Percentiles rank a stretch among this genome's conserved stretches.
Conservation (phyloP, 2,888 invertebrate genomes). For the Agonopterix arenella region DNA sequence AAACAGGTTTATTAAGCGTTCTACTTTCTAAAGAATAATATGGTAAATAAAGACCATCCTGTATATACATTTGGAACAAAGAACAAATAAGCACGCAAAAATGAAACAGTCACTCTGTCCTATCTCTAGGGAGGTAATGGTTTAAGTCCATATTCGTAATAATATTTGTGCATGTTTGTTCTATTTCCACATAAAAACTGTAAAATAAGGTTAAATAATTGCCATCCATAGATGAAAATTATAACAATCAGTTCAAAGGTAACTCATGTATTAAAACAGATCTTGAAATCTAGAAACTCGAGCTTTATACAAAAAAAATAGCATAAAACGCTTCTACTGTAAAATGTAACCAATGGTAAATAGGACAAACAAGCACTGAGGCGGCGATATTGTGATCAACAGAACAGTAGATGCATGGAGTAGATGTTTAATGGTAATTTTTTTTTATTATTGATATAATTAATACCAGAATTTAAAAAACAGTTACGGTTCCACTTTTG, state of each 20-base stretch:
- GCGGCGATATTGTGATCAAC: conserved; percentile 1
- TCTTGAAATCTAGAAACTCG: conserved; percentile 2
- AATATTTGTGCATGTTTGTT: conserved; percentile 4
- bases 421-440: too few species aligned
- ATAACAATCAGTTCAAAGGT: conserved; percentile 2
- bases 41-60: neutral
- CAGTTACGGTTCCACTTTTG: too few species aligned
- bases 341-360: neutral
- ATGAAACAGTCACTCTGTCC: conserved; percentile 4
- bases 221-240: conserved; percentile 2
- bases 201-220: conserved; percentile 2
- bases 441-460: too few species aligned
- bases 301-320: conserved; percentile 1
- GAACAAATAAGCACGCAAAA: conserved; percentile 6
- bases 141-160: conserved; percentile 2
- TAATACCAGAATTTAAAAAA: too few species aligned
- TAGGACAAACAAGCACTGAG: conserved; percentile 3
- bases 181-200: conserved; percentile 3
- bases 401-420: too few species aligned
- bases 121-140: conserved; percentile 4
- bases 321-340: neutral
- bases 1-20: neutral
- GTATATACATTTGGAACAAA: conserved; percentile 4
- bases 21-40: neutral
- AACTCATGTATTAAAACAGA: conserved; percentile 1